Percentiles rank a stretch among this genome's conserved stretches.
Conservation (phyloP, 2,888 invertebrate genomes). For the Patella depressa region DNA sequence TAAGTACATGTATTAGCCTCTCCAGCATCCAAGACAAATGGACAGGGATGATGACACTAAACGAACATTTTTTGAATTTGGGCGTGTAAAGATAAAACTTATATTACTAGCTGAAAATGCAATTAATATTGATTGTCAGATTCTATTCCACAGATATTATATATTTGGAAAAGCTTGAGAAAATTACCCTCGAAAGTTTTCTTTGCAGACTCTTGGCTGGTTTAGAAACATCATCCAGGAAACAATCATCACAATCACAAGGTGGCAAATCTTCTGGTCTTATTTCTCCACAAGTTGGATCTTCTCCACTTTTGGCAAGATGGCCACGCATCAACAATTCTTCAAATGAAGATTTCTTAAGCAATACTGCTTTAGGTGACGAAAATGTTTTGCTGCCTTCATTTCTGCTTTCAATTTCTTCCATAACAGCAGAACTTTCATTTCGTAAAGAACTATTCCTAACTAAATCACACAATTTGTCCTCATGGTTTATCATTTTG, state of each 20-base stretch:
- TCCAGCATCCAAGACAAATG: too few species aligned
- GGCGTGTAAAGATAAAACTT: neutral
- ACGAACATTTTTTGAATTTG: neutral
- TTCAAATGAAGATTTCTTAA: neutral
- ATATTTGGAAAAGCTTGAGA: neutral
- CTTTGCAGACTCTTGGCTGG: neutral
- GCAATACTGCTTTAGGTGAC: too few species aligned
- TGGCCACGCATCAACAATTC: neutral
- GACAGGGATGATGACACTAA: too few species aligned
- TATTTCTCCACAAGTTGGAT: neutral
- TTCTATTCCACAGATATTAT: too few species aligned
- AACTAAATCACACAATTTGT: too few species aligned
- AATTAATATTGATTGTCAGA: too few species aligned
- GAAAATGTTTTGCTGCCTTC: neutral
- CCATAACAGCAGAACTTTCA: neutral
- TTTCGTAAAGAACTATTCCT: too few species aligned
- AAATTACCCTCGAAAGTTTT: neutral
- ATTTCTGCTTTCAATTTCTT: neutral
- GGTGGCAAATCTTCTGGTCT: neutral
- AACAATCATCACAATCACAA: conserved; percentile 9
- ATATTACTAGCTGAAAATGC: too few species aligned
- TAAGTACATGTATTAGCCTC: too few species aligned
- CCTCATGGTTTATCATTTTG: too few species aligned
- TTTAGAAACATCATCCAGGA: neutral
- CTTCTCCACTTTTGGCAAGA: neutral